Conservation (phyloP, 2,113 vertebrate species). For the Hippolais icterina region DNA sequence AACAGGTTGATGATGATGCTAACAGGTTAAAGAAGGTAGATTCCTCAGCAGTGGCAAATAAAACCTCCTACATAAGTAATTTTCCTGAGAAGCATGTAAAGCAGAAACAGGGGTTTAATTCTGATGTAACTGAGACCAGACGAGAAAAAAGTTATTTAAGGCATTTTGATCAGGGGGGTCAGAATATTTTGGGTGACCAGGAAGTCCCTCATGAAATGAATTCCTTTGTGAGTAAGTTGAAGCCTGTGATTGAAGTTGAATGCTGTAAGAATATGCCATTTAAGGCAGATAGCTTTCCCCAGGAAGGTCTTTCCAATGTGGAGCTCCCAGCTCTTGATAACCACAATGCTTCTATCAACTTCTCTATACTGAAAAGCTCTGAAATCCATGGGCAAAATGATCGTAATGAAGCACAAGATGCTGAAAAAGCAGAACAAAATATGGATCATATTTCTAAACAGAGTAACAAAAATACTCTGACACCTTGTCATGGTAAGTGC, state of each 20-base stretch:
- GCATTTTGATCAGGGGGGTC: neutral
- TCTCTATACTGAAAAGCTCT: neutral
- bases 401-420: neutral
- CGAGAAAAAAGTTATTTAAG: neutral
- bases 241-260: neutral
- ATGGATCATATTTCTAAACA: neutral
- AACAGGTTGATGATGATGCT: neutral
- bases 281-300: neutral
- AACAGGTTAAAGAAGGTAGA: neutral
- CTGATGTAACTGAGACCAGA: neutral
- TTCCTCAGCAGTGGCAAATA: neutral
- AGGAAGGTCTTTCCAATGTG: neutral
- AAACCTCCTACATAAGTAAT: neutral
- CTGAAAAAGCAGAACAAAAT: constrained; percentile 14
- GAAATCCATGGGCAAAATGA: neutral
- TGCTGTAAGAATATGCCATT: neutral
- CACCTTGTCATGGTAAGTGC: constrained; percentile 59
- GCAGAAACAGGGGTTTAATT: neutral
- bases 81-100: neutral
- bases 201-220: neutral
- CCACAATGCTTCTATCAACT: neutral
- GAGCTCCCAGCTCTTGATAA: neutral
- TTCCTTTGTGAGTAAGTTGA: neutral
- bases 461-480: neutral
- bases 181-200: neutral